Evolutionary conservation across 2,797 vertebrate genomes (phyloP).

Genomic region (Fringilla coelebs): DNA sequence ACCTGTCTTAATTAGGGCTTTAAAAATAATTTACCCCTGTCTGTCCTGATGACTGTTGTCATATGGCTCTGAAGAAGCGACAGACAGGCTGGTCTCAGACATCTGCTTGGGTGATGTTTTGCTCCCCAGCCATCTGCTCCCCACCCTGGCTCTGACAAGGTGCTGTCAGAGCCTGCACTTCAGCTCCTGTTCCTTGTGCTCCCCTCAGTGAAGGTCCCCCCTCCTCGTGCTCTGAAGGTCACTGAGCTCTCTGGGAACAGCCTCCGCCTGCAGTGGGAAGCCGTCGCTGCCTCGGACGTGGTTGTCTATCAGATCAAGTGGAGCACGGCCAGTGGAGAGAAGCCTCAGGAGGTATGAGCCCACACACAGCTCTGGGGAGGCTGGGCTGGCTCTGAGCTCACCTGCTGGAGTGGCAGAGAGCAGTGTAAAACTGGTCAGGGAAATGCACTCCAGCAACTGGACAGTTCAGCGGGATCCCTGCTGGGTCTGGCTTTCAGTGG

Average conservation of each 20-base stretch:
- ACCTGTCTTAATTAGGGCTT: constrained; percentile 27
- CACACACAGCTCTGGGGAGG: neutral
- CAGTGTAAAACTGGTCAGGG: neutral
- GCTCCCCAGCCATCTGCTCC: constrained; percentile 63
- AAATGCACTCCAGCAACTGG: neutral
- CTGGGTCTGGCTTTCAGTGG: neutral
- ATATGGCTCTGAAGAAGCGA: neutral
- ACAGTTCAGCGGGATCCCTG: neutral
- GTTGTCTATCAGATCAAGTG: constrained; percentile 92
- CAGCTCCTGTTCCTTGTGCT: neutral
- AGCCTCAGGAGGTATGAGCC: constrained; percentile 83
- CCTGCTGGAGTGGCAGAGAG: neutral
- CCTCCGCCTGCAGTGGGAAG: constrained; percentile 84
- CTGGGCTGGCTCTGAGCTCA: neutral
- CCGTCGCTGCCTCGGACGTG: constrained; percentile 82
- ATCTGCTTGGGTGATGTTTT: constrained; percentile 1
- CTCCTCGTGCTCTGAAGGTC: constrained; percentile 83
- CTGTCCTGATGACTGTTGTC: neutral
- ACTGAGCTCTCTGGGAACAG: constrained; percentile 82
- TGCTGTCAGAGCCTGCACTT: neutral
- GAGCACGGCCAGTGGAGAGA: constrained; percentile 85
- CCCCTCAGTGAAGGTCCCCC: constrained; percentile 84
- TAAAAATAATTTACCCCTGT: neutral
- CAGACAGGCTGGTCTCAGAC: constrained; percentile 12
- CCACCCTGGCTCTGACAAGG: neutral